Conservation (phyloP, 2,113 vertebrate genomes). For the Tretioscincus oriximinensis region DNA sequence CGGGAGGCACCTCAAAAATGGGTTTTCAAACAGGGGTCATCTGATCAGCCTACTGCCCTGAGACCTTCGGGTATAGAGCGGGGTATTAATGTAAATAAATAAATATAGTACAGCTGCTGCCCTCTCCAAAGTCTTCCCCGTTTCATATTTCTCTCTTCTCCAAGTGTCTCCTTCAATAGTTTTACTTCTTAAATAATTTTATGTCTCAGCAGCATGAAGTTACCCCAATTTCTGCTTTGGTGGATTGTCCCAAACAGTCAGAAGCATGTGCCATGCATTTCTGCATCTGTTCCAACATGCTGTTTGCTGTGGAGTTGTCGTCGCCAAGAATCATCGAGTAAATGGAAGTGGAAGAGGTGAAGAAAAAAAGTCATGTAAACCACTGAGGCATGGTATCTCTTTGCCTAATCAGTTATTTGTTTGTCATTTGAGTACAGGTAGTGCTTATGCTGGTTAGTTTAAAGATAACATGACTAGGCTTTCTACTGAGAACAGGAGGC, state of each 20-base stretch:
- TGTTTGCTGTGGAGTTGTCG: not conserved
- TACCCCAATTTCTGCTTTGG: not conserved
- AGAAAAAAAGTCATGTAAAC: slow-evolving; percentile 44
- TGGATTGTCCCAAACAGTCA: not conserved
- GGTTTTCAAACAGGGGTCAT: too few species aligned
- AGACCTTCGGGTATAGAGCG: too few species aligned
- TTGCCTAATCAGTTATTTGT: slow-evolving; percentile 59
- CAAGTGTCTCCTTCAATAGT: not conserved
- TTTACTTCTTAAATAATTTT: not conserved
- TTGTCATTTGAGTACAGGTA: slow-evolving; percentile 54
- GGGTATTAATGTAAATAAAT: too few species aligned
- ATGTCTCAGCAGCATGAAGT: not conserved
- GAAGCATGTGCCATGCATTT: not conserved
- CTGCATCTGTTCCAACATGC: not conserved
- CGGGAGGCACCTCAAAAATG: too few species aligned
- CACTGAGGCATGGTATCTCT: slow-evolving; percentile 42
- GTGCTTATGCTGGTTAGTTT: slow-evolving; percentile 25
- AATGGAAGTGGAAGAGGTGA: slow-evolving; percentile 27
- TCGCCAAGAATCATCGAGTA: slow-evolving; percentile 29
- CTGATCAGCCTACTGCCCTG: too few species aligned
- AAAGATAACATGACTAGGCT: slow-evolving; percentile 24
- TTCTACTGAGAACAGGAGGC: slow-evolving; percentile 19
- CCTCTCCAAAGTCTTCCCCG: not conserved
- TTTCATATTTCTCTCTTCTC: not conserved
- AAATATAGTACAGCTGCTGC: too few species aligned